Evolutionary conservation across 2,797 vertebrate genomes (phyloP), one percentile per base, ranked within the genome.

Genomic region (Craterocephalus amniculus): DNA sequence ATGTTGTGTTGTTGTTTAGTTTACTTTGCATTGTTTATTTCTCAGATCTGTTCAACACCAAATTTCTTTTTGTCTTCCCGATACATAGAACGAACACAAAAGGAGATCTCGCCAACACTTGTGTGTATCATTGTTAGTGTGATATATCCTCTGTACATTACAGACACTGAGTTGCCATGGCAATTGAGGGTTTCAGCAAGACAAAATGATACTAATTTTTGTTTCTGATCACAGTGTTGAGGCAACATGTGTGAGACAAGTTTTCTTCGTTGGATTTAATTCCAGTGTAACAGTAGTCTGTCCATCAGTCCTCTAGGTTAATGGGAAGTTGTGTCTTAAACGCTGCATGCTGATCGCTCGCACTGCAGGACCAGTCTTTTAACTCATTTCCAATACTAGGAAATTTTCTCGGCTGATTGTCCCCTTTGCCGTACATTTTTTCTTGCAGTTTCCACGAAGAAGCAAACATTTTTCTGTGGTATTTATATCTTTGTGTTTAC

Each of bases 321-420:
- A 48, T 27, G 43, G 34, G 49, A 66, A n/a, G 59, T 49, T 18
- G 48, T 36, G 8, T 32, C 57, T 78, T 20, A 24, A 36, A 64
- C 54, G 34, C 18, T 61, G 26, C 32, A 45, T 32, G 27, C 51
- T 27, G 58, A 24, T 34, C 34, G 16, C 63, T n/a, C 57, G 9
- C 24, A 56, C 52, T 43, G 24, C 16, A 22, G 58, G 68, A 58
- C 8, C 56, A 48, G 59, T 66, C 71, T 29, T n/a, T 40, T 2
- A 58, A 24, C 57, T 52, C 34, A 27, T 80, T 57, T 78, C 54
- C 62, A 66, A 22, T 1, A 51, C 14, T 32, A 61, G 63, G 16
- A 26, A 2, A 16, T 74, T 38, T 67, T 29, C 35, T 16, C 11
- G 4, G 4, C 51, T 57, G 54, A 61, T 56, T 70, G 54, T 45